Evolutionary conservation across 2,888 invertebrate species (phyloP), one percentile per base, ranked within the genome.

Genomic region (Gymnocheta viridis): DNA sequence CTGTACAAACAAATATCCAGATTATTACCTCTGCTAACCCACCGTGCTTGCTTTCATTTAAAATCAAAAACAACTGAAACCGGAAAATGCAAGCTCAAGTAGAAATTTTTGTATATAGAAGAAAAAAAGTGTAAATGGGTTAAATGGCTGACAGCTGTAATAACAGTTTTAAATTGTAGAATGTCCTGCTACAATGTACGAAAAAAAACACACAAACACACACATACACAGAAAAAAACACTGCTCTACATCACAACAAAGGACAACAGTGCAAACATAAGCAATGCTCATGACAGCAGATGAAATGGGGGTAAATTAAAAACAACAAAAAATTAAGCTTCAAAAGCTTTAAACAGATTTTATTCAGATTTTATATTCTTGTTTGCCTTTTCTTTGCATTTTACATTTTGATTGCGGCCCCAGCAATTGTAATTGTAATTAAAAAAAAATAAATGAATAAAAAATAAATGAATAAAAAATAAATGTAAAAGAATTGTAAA

Each of bases 91-190:
- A 44, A 54, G n/a, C 41, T 41, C 41, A 35, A 67, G 47, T 35
- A 56, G 58, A 67, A 77, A 67, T 77, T 67, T 77, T 44, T 56
- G 24, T 32, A 54, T 54, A 38, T 4, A 74, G 27, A 32, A 27
- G 4, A 19, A 17, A 49, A 69, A 27, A 73, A 58, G 69, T 81
- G 73, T 84, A 84, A 84, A 84, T 84, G 73, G 84, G 84, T 84
- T 84, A 84, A 84, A 81, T 81, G 84, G 84, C 80, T 81, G 84
- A 77, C 80, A 84, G 72, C 81, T 54, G 67, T 80, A 83, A 80
- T 80, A 80, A 80, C 77, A 84, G 44, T 72, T 84, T 80, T 77
- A 67, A 72, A 47, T 17, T 22, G 17, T 35, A 67, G 62, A 54
- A 77, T 77, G 80, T 82, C 74, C 82, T 74, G 67, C 49, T 38